These are phyloP conservation scores for Dryoscopus gambensis DNA, from an alignment of 2,113 vertebrate species.

Conservation along the genomic window DNA sequence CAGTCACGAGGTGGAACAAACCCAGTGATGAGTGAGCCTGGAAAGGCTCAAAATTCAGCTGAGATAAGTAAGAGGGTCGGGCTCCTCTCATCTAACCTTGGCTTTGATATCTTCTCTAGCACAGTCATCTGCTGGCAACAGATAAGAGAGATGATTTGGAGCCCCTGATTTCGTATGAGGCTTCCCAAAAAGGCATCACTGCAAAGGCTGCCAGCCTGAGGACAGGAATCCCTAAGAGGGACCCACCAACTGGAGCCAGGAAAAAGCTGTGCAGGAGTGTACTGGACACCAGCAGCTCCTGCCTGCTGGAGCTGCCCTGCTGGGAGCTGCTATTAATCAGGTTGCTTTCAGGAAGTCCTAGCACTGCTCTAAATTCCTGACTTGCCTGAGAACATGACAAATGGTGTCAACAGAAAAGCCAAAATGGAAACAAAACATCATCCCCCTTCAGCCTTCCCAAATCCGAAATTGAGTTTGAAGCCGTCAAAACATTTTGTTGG, in stretches of 20 bases:
- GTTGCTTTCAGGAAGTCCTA: slow-evolving; percentile 19
- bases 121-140: neutral
- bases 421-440: slow-evolving; percentile 32
- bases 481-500: neutral
- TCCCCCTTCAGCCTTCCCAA: neutral
- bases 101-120: neutral
- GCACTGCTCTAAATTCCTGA: slow-evolving; percentile 7
- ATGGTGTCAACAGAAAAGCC: slow-evolving; percentile 25
- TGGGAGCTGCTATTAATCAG: slow-evolving; percentile 20
- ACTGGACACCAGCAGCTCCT: neutral
- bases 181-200: neutral
- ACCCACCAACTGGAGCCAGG: neutral
- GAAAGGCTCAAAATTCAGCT: neutral
- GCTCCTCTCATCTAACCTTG: neutral
- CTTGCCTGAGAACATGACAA: slow-evolving; percentile 14
- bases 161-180: neutral
- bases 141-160: neutral
- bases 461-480: slow-evolving; percentile 1
- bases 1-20: neutral
- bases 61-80: neutral
- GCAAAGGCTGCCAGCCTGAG: neutral
- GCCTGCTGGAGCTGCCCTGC: neutral
- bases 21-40: neutral
- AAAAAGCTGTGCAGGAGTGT: neutral
- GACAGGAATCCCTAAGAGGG: neutral